A percentile compares a stretch with the other conserved stretches of the same genome.
These are phyloP conservation scores for Alloplasta piceator DNA, from an alignment of 2,888 invertebrate species.

Conservation along the genomic window DNA sequence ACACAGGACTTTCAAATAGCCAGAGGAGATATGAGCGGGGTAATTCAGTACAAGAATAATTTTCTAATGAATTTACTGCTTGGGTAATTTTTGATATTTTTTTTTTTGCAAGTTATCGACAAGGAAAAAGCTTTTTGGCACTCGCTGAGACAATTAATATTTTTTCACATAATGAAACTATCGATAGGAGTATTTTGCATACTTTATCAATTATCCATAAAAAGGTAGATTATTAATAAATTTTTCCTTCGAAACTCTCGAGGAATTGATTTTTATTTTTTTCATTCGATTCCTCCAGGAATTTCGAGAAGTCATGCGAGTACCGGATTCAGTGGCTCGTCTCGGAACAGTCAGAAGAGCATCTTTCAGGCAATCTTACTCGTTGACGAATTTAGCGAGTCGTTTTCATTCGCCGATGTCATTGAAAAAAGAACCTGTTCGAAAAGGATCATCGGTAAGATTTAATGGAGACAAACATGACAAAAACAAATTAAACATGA, in stretches of 20 bases:
- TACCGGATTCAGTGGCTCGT: constrained; percentile 83
- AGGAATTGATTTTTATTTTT: background rate
- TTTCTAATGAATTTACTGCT: constrained; percentile 1
- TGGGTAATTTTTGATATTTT: constrained; percentile 19
- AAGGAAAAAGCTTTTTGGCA: background rate
- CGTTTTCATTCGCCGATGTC: constrained; percentile 76
- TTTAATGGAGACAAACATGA: background rate
- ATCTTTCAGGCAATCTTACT: constrained; percentile 80
- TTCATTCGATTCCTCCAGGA: constrained; percentile 83
- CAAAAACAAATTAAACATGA: background rate
- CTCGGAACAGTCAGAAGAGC: constrained; percentile 79
- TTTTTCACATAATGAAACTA: background rate
- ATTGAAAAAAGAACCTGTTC: constrained; percentile 71
- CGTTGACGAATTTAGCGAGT: constrained; percentile 79
- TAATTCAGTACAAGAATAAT: constrained; percentile 77
- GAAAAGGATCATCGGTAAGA: constrained; percentile 21
- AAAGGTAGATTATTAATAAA: too few relatives aligned
- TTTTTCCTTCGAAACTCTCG: too few relatives aligned
- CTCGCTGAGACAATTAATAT: background rate
- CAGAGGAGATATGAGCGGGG: constrained; percentile 84
- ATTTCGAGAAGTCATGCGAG: constrained; percentile 86
- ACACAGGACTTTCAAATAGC: constrained; percentile 84
- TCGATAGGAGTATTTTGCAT: background rate
- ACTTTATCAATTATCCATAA: too few relatives aligned
- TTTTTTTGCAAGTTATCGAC: background rate